These are phyloP conservation scores for Eulemur coronatus DNA, from an alignment of 2,797 vertebrate genomes.

Conservation along the genomic window DNA sequence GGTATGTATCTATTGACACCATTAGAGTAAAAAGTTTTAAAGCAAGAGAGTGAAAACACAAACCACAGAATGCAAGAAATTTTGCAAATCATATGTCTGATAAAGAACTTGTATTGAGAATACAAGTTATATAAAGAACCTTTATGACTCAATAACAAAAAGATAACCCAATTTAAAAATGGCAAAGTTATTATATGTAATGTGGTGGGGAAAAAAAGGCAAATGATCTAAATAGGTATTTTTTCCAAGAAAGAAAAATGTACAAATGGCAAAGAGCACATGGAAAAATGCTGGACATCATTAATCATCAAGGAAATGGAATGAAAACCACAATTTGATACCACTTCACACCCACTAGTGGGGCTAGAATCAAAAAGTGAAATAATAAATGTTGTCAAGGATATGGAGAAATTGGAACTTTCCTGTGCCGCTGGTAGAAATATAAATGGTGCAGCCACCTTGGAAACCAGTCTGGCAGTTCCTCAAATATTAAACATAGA, in stretches of 20 bases:
- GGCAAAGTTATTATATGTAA: neutral
- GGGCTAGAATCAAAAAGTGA: neutral
- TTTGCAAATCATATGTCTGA: neutral
- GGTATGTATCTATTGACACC: neutral
- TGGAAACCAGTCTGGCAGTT: neutral
- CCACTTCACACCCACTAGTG: neutral
- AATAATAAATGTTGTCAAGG: too few relatives aligned
- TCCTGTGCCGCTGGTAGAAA: too few relatives aligned
- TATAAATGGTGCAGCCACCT: too few relatives aligned
- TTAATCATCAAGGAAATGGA: neutral
- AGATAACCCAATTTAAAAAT: neutral
- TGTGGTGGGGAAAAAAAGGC: too few relatives aligned
- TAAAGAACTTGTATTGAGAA: neutral
- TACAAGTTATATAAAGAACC: neutral
- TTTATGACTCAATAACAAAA: neutral
- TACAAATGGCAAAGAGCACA: neutral
- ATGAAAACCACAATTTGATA: neutral
- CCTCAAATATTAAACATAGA: neutral
- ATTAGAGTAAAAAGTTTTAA: neutral
- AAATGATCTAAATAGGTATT: neutral
- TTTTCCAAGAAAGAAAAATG: neutral
- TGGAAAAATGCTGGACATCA: neutral
- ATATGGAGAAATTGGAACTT: too few relatives aligned
- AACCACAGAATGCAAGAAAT: neutral
- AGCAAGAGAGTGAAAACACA: neutral